Evolutionary conservation across 2,797 vertebrate genomes (phyloP), one percentile per base, ranked within the genome.

Genomic region (Stomatorhinus walkeri): DNA sequence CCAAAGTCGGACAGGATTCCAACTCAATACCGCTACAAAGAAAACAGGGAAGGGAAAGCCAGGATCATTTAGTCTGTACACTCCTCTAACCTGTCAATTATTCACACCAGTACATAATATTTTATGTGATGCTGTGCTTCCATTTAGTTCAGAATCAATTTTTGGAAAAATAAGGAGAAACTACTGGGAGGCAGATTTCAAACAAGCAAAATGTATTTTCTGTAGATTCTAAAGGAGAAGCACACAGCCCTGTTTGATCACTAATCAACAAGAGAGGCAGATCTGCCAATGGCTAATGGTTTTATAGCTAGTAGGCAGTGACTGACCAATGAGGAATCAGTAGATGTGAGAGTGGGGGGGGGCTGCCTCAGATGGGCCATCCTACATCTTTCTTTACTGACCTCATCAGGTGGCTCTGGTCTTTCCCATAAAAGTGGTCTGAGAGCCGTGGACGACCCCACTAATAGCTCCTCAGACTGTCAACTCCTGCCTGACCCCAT

Each of bases 391-490:
- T 79, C 5, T 89, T 90, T 72, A 88, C 85, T 28, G 76, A 89
- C 81, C 76, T 88, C 88, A 90, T 88, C 79, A 16, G 87, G 84
- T 32, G 43, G 88, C 90, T 89, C 83, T 76, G 64, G 87, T 10
- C 54, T 43, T 89, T 14, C 83, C 64, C 22, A 1, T 49, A 46
- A 84, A 49, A 84, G 64, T 36, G 64, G 10, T 16, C 4, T 16
- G 4, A 16, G 64, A 5, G 4, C 28, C 0, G 28, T 36, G 64
- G 28, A 36, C 16, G 32, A 79, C 36, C 72, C 36, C 72, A 79
- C 81, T 48, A 48, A 84, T 84, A n/a, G 81, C 46, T 28, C 46
- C 22, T 48, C 46, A 84, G n/a, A 49, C 14, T 28, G 36, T 43
- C 19, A 43, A 40, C 72, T 79, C 19, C 7, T 28, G 72, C 72